Evolutionary conservation across 2,888 invertebrate species (phyloP).

Genomic region (Cecidostiba fungosa): DNA sequence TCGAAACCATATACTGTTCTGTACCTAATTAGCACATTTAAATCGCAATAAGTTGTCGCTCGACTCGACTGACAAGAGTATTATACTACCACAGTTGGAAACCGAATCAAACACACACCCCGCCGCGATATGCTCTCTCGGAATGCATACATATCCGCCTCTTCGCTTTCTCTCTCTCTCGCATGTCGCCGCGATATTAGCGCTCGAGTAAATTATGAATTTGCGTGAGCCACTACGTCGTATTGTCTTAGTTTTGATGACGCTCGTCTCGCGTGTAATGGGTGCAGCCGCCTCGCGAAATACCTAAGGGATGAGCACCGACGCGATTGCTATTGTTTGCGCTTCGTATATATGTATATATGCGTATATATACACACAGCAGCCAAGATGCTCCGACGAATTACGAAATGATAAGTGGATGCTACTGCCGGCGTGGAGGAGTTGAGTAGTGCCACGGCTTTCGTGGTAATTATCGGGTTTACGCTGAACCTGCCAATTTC

Average conservation of each 20-base stretch:
- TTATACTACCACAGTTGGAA: neutral
- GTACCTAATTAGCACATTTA: too few relatives aligned
- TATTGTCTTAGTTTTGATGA: slow-evolving; percentile 23
- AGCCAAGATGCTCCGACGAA: neutral
- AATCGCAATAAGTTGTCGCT: too few relatives aligned
- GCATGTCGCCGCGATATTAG: neutral
- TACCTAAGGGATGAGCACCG: neutral
- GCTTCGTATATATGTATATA: neutral
- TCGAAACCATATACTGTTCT: too few relatives aligned
- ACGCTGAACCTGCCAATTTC: neutral
- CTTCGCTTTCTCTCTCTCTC: neutral
- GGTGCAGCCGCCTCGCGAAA: neutral
- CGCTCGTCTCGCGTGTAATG: neutral
- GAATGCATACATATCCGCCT: neutral
- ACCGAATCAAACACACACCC: neutral
- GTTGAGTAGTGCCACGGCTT: neutral
- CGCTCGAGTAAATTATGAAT: slow-evolving; percentile 17
- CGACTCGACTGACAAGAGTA: too few relatives aligned
- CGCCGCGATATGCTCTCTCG: neutral
- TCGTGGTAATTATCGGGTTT: neutral
- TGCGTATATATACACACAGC: neutral
- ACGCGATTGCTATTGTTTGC: neutral
- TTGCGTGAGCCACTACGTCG: neutral
- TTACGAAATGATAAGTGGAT: slow-evolving; percentile 15
- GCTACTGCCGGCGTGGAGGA: neutral